phyloP scores from a whole-genome alignment of 2,888 invertebrate species.

The Diadromus collaris region DNA sequence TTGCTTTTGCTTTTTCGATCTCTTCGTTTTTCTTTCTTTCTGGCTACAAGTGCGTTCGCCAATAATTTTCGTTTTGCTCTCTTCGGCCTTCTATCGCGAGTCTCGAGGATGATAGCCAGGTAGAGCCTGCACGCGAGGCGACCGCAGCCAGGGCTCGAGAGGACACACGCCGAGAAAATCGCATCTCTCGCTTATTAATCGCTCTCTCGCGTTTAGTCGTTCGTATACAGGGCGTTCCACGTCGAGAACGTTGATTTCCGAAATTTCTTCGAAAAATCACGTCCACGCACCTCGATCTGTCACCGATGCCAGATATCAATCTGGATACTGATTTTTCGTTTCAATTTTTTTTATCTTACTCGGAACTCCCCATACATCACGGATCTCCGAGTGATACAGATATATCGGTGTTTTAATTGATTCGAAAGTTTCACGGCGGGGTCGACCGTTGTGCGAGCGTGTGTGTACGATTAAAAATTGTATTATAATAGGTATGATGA shows the following conservation, averaged over 20 bases:
- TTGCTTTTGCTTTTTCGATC: conserved; percentile 18
- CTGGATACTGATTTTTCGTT: neutral
- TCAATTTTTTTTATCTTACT: neutral
- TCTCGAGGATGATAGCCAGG: conserved; percentile 49
- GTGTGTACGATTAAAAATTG: conserved; percentile 3
- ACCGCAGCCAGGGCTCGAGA: neutral
- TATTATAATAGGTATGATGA: conserved; percentile 14
- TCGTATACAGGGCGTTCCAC: no score
- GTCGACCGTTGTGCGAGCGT: neutral
- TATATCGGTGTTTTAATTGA: conserved; percentile 13
- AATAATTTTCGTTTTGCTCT: conserved; percentile 41
- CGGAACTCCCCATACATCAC: neutral
- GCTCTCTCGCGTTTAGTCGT: no score
- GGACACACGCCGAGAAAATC: neutral
- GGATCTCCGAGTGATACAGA: neutral
- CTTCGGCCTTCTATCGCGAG: conserved; percentile 11
- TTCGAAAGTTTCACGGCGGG: conserved; percentile 4
- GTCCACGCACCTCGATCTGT: neutral
- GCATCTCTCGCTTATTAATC: no score
- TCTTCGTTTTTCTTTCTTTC: conserved; percentile 43
- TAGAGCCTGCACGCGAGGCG: conserved; percentile 14
- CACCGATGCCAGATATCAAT: neutral
- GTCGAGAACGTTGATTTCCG: no score
- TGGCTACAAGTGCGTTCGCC: conserved; percentile 38
- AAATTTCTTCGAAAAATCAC: no score